These are phyloP conservation scores for Lasius fuliginosus DNA, from an alignment of 2,888 invertebrate genomes.

Conservation along the genomic window DNA sequence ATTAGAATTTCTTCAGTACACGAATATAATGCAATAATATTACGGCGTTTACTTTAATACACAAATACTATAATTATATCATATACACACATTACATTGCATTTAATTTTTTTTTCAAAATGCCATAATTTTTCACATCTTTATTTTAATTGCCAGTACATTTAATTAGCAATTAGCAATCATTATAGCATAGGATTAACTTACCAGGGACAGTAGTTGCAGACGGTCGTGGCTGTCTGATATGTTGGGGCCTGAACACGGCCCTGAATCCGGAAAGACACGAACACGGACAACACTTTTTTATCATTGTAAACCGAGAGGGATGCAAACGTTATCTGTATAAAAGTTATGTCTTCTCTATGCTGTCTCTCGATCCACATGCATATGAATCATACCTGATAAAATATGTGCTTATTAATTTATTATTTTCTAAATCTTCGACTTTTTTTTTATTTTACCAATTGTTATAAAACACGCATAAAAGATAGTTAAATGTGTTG, in stretches of 20 bases:
- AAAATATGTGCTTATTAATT: slow-evolving; percentile 9
- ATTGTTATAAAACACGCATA: background rate
- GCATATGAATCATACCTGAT: background rate
- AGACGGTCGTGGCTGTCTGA: slow-evolving; percentile 81
- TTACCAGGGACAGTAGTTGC: slow-evolving; percentile 74
- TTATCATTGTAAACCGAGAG: slow-evolving; percentile 75
- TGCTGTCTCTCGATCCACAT: background rate
- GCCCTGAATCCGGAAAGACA: slow-evolving; percentile 78
- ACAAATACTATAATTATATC: background rate
- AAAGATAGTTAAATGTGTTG: background rate
- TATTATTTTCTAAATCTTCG: background rate
- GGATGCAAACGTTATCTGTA: background rate
- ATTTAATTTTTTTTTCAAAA: background rate
- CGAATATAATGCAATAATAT: slow-evolving; percentile 9
- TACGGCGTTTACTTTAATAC: background rate
- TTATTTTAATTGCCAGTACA: background rate
- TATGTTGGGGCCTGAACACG: slow-evolving; percentile 78
- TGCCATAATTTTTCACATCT: background rate
- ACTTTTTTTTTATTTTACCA: background rate
- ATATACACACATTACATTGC: background rate
- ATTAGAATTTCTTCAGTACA: slow-evolving; percentile 8
- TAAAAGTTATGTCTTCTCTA: slow-evolving; percentile 3
- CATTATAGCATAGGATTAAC: slow-evolving; percentile 57
- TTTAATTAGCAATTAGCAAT: slow-evolving; percentile 29
- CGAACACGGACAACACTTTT: slow-evolving; percentile 83